Conservation (phyloP, 64 coral and sea anemone genomes). For the Actinia equina region DNA sequence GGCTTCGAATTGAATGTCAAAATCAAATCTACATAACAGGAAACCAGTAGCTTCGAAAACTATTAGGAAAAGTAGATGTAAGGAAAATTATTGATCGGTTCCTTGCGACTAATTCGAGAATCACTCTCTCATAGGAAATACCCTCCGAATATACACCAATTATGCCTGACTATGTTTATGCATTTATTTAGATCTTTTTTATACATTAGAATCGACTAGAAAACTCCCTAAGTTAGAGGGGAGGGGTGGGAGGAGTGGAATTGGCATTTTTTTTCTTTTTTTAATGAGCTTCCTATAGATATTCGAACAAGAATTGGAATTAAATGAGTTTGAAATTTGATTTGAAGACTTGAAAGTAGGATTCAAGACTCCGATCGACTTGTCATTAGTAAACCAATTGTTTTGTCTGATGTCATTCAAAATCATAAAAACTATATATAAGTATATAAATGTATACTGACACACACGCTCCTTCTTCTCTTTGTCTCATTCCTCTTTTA, state of each 20-base stretch:
- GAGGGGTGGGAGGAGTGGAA: not conserved
- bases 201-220: not conserved
- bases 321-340: not conserved
- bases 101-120: not conserved
- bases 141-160: not conserved
- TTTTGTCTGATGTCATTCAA: not conserved
- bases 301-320: not conserved
- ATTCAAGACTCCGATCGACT: not conserved
- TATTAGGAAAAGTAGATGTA: slow-evolving; percentile 37
- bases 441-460: too few species aligned
- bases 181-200: not conserved
- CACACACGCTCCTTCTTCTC: not conserved
- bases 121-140: not conserved
- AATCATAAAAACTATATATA: too few species aligned
- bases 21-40: not conserved
- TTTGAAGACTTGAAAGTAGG: not conserved
- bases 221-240: not conserved
- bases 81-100: not conserved
- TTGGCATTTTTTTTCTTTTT: not conserved
- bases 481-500: not conserved
- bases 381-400: not conserved
- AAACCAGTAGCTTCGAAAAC: not conserved
- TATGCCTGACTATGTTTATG: not conserved
- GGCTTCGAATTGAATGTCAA: not conserved
- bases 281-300: not conserved